Base-by-base conservation (phyloP, 2,113 vertebrate genomes). In the Epinephelus moara region DNA sequence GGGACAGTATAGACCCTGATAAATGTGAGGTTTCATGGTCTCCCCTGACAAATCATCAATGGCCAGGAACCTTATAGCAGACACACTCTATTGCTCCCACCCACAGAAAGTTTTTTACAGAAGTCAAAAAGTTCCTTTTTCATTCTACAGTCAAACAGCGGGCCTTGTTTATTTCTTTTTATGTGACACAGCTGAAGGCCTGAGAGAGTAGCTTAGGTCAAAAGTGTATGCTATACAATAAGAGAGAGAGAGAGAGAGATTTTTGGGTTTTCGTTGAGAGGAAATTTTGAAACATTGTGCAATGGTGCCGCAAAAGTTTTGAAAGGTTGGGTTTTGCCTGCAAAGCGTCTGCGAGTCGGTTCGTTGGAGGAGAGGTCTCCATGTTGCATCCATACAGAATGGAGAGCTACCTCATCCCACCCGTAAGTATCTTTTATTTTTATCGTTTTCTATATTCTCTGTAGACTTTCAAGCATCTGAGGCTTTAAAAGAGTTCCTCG, bases 351-450 rank as follows among this genome's bases (percentile, higher is more conserved):
- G 77, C 87, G 84, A 88, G 83, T 89, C 74, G 82, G 87, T 90
- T 79, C 72, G 70, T 85, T 88, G 88, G 89, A 90, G 77, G 91
- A 94, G 81, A 93, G 74, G 92, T 92, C 94, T 95, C 94, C 93
- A 96, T 96, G 95, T 95, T 96, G 92, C 95, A 96, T 94, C 82
- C 95, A 52, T 94, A 94, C 94, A 96, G 94, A 95, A 96, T 96
- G 96, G 96, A 96, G 94, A 95, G 94, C 89, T 96, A 96, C 77
- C 94, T 96, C 89, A 95, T 96, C 85, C 88, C 94, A 33, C 91
- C 95, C 89, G 96, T 96, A 82, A 96, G 96, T 96, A 96, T 55
- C 6, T 13, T 73, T 81, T 79, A 15, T 70, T 69, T 80, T 72
- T 73, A 42, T 72, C 59, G 13, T 40, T 21, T 52, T 83, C 3